Conservation (phyloP, 2,888 invertebrate genomes). For the Dorcus parallelipipedus region DNA sequence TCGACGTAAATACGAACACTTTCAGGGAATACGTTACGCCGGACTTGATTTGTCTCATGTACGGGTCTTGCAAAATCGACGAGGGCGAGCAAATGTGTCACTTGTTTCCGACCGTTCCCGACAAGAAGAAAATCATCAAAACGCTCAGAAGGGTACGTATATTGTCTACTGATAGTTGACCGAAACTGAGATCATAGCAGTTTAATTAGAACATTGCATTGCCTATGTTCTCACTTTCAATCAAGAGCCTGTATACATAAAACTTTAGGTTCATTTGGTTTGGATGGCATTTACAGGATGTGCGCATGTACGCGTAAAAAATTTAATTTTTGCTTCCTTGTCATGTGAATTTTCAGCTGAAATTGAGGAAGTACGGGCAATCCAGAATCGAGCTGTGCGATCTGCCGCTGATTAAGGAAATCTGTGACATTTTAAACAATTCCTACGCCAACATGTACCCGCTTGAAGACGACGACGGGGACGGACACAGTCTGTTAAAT, state of each 20-base stretch:
- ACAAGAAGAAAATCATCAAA: not conserved
- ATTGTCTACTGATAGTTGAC: too few species aligned
- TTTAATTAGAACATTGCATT: too few species aligned
- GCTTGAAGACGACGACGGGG: constrained; percentile 35
- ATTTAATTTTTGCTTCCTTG: too few species aligned
- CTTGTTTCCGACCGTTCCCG: constrained; percentile 35
- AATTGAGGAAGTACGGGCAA: not conserved
- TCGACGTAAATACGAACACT: not conserved
- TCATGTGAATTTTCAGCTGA: too few species aligned
- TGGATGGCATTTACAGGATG: too few species aligned
- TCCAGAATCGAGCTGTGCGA: constrained; percentile 29
- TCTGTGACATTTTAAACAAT: constrained; percentile 35
- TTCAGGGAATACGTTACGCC: constrained; percentile 32
- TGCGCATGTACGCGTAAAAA: too few species aligned
- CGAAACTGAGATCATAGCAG: too few species aligned
- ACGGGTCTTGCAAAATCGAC: constrained; percentile 34
- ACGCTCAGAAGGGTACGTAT: not conserved
- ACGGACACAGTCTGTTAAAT: constrained; percentile 34
- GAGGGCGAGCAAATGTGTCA: constrained; percentile 33
- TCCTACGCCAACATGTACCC: constrained; percentile 32
- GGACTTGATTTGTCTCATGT: constrained; percentile 37
- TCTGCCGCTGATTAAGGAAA: constrained; percentile 33
- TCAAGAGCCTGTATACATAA: too few species aligned
- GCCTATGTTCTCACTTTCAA: too few species aligned
- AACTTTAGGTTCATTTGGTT: too few species aligned